Evolutionary conservation across 2,888 invertebrate genomes (phyloP), one percentile per base, ranked within the genome.

Genomic region (Nymphalis urticae): DNA sequence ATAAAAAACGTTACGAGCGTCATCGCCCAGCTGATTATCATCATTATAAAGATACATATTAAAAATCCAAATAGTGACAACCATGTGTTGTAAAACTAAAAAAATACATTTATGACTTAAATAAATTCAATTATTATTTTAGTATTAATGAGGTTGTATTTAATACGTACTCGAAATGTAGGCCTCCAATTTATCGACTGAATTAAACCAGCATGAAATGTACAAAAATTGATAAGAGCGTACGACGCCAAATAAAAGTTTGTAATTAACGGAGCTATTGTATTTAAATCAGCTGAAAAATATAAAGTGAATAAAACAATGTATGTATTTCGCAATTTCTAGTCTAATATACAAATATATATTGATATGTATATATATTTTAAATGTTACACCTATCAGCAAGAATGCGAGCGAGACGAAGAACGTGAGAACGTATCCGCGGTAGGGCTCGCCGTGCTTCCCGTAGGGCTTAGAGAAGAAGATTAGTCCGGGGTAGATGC

Each of bases 191-290:
- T 97, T 24, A 97, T 91, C 0, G 97, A 97, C 74, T 97, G 95
- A 36, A 97, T 95, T 62, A 97, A 92, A 1, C 97, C 97, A 13
- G 97, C 98, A 86, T 98, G 98, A 92, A 98, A 98, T 50, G 98
- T 97, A 83, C 98, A 97, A 90, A 97, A 98, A 89, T 98, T 98
- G 80, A 98, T 97, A 68, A 98, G 94, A 27, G 98, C 97, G 85
- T 98, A 98, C 1, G 98, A 97, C 0, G 97, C 97, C 85, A 98
- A 93, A 88, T 98, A 98, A 88, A 98, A 98, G 82, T 97, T 98
- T 17, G 98, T 97, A 77, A 98, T 98, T 75, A 98, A 90, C 0
- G 98, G 98, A 16, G 98, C 98, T 70, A 98, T 97, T 0, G 95
- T 94, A 85, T 98, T 98, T 76, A 98, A 87, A 82, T 98, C 95